Conservation (phyloP, 2,888 invertebrate species). For the Tipula vernalis region DNA sequence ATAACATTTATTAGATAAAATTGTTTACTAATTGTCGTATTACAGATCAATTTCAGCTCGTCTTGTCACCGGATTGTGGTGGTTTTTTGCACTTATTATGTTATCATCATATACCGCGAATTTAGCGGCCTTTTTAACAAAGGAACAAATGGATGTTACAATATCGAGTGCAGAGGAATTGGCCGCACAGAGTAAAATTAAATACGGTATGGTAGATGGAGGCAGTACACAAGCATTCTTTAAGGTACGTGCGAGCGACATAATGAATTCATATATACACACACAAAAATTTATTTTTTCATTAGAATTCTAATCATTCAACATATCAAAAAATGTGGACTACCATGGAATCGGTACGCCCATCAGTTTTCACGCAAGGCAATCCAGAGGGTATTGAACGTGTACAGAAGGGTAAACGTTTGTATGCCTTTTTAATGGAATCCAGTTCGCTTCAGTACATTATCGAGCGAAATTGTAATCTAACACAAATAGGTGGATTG, state of each 20-base stretch:
- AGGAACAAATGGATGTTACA: constrained; percentile 74
- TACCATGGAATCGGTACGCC: constrained; percentile 73
- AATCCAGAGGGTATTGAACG: constrained; percentile 81
- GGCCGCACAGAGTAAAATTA: constrained; percentile 86
- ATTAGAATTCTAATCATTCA: constrained; percentile 72
- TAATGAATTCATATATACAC: too few relatives aligned
- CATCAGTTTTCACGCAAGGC: constrained; percentile 67
- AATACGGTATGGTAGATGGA: constrained; percentile 81
- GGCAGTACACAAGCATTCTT: constrained; percentile 90
- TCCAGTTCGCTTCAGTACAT: constrained; percentile 90
- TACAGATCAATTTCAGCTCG: constrained; percentile 75
- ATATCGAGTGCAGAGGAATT: constrained; percentile 88
- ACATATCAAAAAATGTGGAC: constrained; percentile 89
- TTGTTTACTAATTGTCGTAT: neutral
- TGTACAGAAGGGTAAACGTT: constrained; percentile 62
- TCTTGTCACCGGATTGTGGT: constrained; percentile 81
- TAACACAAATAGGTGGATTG: constrained; percentile 68
- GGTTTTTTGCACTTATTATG: constrained; percentile 87
- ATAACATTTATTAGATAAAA: neutral
- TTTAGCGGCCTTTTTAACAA: constrained; percentile 84
- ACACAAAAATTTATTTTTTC: constrained; percentile 22
- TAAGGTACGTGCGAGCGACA: constrained; percentile 41
- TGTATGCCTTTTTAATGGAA: constrained; percentile 94
- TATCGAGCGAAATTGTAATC: constrained; percentile 70
- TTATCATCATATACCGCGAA: constrained; percentile 91